Base-by-base conservation (phyloP, 2,797 vertebrate species). In the Urocyon cinereoargenteus region DNA sequence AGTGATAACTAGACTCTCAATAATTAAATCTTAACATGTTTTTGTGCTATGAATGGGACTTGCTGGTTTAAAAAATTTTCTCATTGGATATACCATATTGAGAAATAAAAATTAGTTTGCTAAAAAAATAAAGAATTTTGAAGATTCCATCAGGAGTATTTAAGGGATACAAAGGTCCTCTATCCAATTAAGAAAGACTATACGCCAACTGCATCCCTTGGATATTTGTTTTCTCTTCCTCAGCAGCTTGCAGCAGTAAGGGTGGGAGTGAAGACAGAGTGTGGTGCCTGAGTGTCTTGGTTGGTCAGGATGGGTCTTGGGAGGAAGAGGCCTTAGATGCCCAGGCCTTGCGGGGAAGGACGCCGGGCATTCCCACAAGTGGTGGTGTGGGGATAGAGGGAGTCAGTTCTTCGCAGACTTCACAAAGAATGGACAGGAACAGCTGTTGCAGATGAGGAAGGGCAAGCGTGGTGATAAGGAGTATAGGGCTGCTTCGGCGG, bases 51-150 rank as follows among this genome's bases (percentile, higher is more conserved):
- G 49, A 86, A 84, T 6, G 18, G 75, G 57, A 87, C 81, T 93
- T 83, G 59, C 68, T 93, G 51, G 49, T 34, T 77, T 28, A 24
- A 92, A 70, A 21, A 45, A 21, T 57, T 34, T 57, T 96, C 51
- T 95, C 21, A 22, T 16, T 86, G 73, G 75, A 87, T 94, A 18
- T 36, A 94, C 49, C 6, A 68, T 22, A 61, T 36, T 93, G 89
- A 53, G 79, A 93, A 97, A 68, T 66, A 86, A 68, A 61, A 59
- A 66, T 86, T 57, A 73, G 28, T 57, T 86, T 66, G 82, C 49
- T 78, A 75, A 86, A 79, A 34, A 78, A 59, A 19, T 61, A 18
- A 66, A 36, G 13, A 85, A 40, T 55, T 61, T 77, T 34, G 22
- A 93, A 84, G 57, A 86, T 86, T 36, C 24, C n/a, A 75, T 53